Evolutionary conservation across 2,888 invertebrate genomes (phyloP).

Genomic region (Autographa gamma): DNA sequence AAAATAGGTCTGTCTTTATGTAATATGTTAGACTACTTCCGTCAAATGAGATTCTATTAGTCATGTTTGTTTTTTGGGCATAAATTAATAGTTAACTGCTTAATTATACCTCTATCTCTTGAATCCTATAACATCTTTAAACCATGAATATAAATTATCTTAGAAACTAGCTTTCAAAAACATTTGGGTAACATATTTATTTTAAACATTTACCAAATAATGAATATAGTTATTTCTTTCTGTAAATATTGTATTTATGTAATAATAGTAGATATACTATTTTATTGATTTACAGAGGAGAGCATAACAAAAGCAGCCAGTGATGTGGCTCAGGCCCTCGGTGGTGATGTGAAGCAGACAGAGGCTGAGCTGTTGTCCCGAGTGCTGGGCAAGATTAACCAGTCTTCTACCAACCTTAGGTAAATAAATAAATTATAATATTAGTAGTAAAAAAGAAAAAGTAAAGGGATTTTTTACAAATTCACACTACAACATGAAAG

Average conservation of each 20-base stretch:
- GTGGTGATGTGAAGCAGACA: slow-evolving; percentile 91
- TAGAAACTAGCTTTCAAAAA: no score
- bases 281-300: slow-evolving; percentile 72
- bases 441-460: neutral
- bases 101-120: neutral
- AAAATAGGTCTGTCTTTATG: slow-evolving; percentile 74
- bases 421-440: slow-evolving; percentile 47
- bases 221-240: neutral
- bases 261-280: no score
- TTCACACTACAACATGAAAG: no score
- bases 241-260: no score
- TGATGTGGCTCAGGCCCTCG: slow-evolving; percentile 91
- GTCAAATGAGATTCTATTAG: no score
- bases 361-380: slow-evolving; percentile 93
- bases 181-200: no score
- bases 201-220: no score
- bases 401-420: slow-evolving; percentile 81
- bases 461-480: no score
- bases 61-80: neutral
- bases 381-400: slow-evolving; percentile 89
- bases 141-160: no score
- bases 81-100: neutral
- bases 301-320: slow-evolving; percentile 90
- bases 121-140: no score
- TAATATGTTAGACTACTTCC: neutral